Conservation (phyloP, 92 coral and sea anemone species). For the Palythoa grandiflora region DNA sequence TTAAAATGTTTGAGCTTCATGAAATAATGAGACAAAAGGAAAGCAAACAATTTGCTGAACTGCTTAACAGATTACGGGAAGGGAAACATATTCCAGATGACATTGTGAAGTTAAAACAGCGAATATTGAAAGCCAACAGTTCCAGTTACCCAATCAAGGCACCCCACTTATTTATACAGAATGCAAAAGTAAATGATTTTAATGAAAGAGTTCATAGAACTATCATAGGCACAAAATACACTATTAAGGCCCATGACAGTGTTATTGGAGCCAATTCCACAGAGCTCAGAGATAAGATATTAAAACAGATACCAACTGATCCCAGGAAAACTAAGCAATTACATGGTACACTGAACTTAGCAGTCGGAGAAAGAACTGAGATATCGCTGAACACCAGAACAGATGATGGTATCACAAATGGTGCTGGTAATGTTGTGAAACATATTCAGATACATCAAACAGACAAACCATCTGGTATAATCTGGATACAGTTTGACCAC, state of each 20-base stretch:
- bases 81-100: neutral
- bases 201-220: conserved; percentile 1
- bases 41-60: too few relatives aligned
- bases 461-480: neutral
- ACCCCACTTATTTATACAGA: neutral
- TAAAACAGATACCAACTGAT: neutral
- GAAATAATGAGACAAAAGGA: too few relatives aligned
- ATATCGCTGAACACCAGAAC: conserved; percentile 8
- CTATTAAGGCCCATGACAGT: conserved; percentile 8
- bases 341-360: conserved; percentile 7
- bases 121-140: neutral
- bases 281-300: conserved; percentile 6
- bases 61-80: neutral
- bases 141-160: neutral
- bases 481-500: neutral
- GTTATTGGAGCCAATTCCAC: conserved; percentile 8
- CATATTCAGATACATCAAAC: neutral
- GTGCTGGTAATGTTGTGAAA: conserved; percentile 8
- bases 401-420: conserved; percentile 1
- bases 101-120: neutral
- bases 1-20: too few relatives aligned
- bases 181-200: conserved; percentile 1
- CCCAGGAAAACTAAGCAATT: neutral
- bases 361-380: conserved; percentile 3
- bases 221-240: conserved; percentile 5